Percentiles rank a stretch among this genome's conserved stretches.
phyloP scores from a whole-genome alignment of 2,113 vertebrate genomes.

The Callipepla californica region DNA sequence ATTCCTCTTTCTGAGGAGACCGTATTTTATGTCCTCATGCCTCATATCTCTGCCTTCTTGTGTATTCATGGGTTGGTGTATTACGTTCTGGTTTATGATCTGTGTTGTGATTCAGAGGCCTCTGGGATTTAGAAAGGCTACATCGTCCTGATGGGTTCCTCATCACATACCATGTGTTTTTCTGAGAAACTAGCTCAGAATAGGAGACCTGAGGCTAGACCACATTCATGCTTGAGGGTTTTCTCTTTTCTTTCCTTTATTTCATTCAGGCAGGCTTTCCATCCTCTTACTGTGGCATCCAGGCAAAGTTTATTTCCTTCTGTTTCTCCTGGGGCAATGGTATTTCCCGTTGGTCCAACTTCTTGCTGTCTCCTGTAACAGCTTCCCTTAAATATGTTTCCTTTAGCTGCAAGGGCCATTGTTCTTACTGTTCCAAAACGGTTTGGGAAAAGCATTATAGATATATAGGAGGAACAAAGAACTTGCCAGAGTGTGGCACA shows the following conservation, averaged over 20 bases:
- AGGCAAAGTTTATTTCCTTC: neutral
- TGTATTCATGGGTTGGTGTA: neutral
- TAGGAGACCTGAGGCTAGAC: neutral
- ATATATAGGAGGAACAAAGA: neutral
- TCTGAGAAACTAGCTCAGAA: neutral
- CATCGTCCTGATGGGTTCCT: neutral
- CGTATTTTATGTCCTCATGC: neutral
- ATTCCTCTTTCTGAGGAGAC: neutral
- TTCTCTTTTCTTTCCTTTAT: neutral
- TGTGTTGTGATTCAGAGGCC: neutral
- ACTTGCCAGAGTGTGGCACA: neutral
- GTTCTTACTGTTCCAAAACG: constrained; percentile 8
- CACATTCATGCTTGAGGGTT: neutral
- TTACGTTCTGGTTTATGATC: neutral
- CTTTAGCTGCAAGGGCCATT: neutral
- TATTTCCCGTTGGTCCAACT: neutral
- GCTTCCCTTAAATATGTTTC: neutral
- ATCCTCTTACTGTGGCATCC: neutral
- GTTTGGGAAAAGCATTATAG: neutral
- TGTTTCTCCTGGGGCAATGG: constrained; percentile 18
- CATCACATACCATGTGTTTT: neutral
- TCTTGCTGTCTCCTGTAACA: neutral
- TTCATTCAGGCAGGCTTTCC: neutral
- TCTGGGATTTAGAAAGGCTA: neutral
- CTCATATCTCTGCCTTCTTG: neutral